Conservation (phyloP, 1,140 invertebrate species). For the Pogonomyrmex californicus region DNA sequence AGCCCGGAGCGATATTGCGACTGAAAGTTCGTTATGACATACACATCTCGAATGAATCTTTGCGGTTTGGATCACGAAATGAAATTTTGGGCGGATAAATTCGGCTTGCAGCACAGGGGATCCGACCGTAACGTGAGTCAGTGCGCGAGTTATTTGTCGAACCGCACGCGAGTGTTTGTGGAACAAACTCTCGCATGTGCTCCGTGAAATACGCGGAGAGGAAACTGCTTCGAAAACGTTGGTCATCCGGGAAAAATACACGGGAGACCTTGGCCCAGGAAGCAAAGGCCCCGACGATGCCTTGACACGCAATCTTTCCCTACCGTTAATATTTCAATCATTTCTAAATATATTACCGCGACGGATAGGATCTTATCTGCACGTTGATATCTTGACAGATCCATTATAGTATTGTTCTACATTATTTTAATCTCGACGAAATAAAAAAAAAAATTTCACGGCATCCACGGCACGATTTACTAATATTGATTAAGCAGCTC, state of each 20-base stretch:
- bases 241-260: conserved; percentile 48
- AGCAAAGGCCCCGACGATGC: conserved; percentile 8
- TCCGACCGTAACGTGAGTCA: not conserved
- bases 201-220: not conserved
- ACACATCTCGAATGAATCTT: conserved; percentile 25
- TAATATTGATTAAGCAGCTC: conserved; percentile 1
- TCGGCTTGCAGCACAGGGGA: conserved; percentile 1
- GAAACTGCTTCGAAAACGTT: conserved; percentile 48
- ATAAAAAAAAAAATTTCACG: not conserved
- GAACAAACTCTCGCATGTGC: conserved; percentile 31
- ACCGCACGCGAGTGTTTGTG: conserved; percentile 29
- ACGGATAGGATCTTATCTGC: conserved; percentile 5
- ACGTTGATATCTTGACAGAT: not conserved
- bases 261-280: conserved; percentile 34
- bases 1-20: not conserved
- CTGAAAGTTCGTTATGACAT: conserved; percentile 20
- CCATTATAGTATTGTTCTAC: conserved; percentile 22
- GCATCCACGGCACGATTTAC: not conserved
- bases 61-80: conserved; percentile 10
- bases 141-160: conserved; percentile 39
- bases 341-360: not conserved
- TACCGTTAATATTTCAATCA: conserved; percentile 48
- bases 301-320: conserved; percentile 46
- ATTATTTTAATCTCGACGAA: not conserved
- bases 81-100: conserved; percentile 34